These are phyloP conservation scores for Diachasma alloeum DNA, from an alignment of 1,140 invertebrate genomes.

Conservation along the genomic window DNA sequence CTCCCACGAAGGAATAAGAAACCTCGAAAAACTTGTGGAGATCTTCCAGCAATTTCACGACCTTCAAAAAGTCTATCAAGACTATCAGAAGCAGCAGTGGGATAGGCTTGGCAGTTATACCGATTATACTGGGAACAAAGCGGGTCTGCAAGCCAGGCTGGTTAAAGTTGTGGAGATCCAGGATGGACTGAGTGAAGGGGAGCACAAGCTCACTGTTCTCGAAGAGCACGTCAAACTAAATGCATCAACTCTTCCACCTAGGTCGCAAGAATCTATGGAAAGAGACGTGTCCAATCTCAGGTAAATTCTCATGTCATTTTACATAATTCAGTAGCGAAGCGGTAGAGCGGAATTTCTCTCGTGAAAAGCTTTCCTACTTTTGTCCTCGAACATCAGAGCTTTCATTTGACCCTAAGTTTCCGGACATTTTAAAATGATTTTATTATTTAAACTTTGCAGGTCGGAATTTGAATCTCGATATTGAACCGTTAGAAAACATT, in stretches of 20 bases:
- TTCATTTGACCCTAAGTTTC: too few species aligned
- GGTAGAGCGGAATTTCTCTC: too few species aligned
- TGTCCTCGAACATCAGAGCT: too few species aligned
- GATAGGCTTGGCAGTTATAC: constrained; percentile 79
- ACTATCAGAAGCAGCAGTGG: constrained; percentile 89
- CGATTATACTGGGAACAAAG: constrained; percentile 85
- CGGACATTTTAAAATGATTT: too few species aligned
- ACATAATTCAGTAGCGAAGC: too few species aligned
- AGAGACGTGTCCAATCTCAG: constrained; percentile 79
- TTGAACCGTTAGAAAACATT: too few species aligned
- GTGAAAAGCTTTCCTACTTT: too few species aligned
- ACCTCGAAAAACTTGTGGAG: constrained; percentile 79
- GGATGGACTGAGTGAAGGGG: constrained; percentile 78
- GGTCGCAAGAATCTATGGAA: constrained; percentile 82
- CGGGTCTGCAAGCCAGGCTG: constrained; percentile 76
- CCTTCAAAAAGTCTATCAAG: constrained; percentile 83
- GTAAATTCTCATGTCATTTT: constrained; percentile 50
- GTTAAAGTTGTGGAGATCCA: constrained; percentile 80
- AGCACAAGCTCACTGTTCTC: constrained; percentile 75
- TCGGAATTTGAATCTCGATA: too few species aligned
- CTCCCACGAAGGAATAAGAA: constrained; percentile 71
- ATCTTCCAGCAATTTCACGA: constrained; percentile 86
- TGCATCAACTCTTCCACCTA: constrained; percentile 72
- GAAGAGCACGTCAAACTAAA: constrained; percentile 75
- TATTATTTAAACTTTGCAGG: too few species aligned